Evolutionary conservation across 2,113 vertebrate genomes (phyloP).

Genomic region (Strix uralensis): DNA sequence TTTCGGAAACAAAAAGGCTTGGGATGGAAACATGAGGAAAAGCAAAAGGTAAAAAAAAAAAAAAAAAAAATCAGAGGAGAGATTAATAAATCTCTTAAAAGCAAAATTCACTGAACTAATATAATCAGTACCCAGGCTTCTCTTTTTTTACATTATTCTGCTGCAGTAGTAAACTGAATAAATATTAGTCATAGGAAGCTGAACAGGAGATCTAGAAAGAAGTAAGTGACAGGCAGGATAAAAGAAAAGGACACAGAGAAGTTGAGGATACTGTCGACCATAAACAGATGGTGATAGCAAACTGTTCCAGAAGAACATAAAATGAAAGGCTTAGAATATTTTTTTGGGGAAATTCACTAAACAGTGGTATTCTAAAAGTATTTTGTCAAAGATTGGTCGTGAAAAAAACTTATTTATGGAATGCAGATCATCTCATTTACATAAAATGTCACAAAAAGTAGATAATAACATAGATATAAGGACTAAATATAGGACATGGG

Average conservation of each 20-base stretch:
- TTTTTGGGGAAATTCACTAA: accelerated
- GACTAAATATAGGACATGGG: not conserved
- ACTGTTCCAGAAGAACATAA: not conserved
- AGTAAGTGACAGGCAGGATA: not conserved
- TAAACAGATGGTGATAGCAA: not conserved
- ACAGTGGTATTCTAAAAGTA: not conserved
- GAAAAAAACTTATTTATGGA: not conserved
- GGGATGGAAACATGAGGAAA: not conserved
- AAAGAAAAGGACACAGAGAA: not conserved
- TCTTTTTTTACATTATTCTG: not conserved
- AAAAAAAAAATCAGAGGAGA: not conserved
- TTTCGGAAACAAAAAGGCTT: not conserved
- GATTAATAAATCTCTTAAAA: not conserved
- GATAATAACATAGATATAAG: not conserved
- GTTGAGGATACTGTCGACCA: not conserved
- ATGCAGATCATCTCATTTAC: not conserved
- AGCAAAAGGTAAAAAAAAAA: not conserved
- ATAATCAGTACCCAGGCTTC: not conserved
- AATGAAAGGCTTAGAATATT: not conserved
- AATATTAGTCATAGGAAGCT: not conserved
- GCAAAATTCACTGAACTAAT: not conserved
- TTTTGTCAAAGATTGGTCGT: not conserved
- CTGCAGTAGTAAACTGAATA: not conserved
- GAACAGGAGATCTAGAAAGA: not conserved
- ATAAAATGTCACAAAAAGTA: not conserved